These are phyloP conservation scores for Temnopleurus reevesii DNA, from an alignment of 53 echinoderm and acorn worm species.

Conservation along the genomic window DNA sequence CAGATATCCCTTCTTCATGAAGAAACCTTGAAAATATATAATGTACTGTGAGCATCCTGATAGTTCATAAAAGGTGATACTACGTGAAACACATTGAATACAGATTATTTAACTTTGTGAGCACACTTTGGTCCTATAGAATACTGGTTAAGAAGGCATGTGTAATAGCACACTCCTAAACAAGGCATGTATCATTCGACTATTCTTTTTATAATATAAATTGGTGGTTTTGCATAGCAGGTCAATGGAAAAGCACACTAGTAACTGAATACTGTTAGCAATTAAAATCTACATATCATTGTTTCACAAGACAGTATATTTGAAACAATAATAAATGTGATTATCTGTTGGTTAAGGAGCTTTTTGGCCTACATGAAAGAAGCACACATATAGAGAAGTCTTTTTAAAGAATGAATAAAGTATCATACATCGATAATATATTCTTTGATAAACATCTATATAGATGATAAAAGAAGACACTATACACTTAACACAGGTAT, in stretches of 20 bases:
- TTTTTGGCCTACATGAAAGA: neutral
- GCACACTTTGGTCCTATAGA: neutral
- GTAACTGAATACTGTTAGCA: neutral
- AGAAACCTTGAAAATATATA: too few species aligned
- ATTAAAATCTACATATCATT: neutral
- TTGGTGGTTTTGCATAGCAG: neutral
- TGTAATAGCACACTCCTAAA: neutral
- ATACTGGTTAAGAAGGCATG: neutral
- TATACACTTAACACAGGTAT: constrained; percentile 32
- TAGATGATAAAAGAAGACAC: constrained; percentile 29
- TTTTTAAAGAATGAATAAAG: neutral
- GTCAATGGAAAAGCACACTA: neutral
- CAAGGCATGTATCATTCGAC: too few species aligned
- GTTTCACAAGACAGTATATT: neutral
- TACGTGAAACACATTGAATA: too few species aligned
- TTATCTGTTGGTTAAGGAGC: neutral
- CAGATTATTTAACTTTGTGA: too few species aligned
- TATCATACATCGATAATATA: constrained; percentile 30
- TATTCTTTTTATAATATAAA: neutral
- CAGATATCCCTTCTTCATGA: too few species aligned
- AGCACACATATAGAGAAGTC: constrained; percentile 15
- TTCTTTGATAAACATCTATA: constrained; percentile 44
- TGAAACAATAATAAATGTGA: neutral
- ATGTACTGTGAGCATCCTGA: too few species aligned
- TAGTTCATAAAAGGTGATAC: too few species aligned